Evolutionary conservation across 2,888 invertebrate genomes (phyloP), one percentile per base, ranked within the genome.

Genomic region (Onchidella celtica): DNA sequence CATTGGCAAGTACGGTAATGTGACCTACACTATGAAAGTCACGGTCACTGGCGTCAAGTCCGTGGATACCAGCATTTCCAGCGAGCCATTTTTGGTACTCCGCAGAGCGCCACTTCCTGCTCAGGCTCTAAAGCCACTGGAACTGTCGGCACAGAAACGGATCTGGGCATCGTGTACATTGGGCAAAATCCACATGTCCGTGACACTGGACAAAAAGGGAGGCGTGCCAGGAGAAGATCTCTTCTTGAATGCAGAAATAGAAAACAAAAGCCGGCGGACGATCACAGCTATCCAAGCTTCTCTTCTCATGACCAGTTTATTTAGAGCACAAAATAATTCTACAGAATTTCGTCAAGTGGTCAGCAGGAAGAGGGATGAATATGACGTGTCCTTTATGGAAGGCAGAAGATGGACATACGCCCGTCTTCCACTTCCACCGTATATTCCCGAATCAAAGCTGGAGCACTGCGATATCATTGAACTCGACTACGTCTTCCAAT

Each of bases 401-500:
- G 92, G 91, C 1, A 86, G 92, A 4, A 85, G 88, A 14, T 93
- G 93, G 93, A 91, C 89, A 72, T 89, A 89, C 83, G 92, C 92
- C 0, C 87, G 91, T 17, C 85, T 93, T 4, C 85, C 90, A 6
- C 88, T 93, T 14, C 93, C 93, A 4, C 92, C 92, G 0, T 93
- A 92, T 84, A 91, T 92, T 34, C 93, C 93, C 0, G 93, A 93
- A 85, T 90, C 92, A 0, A 86, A 87, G 9, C 86, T 93, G 32
- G 90, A 92, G 57, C 89, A 87, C 77, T 93, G 93, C 86, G 92
- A 92, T 85, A 92, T 93, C 83, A 93, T 93, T 40, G 92, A 92
- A 74, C 88, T 93, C 70, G 82, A 87, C 9, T 93, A 93, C 81
- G 81, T 87, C 40, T 89, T 93, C 79, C 89, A 91, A 82, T 92